A percentile compares a stretch with the other conserved stretches of the same genome.
These are phyloP conservation scores for Mimumesa dahlbomi DNA, from an alignment of 2,888 invertebrate genomes.

Conservation along the genomic window DNA sequence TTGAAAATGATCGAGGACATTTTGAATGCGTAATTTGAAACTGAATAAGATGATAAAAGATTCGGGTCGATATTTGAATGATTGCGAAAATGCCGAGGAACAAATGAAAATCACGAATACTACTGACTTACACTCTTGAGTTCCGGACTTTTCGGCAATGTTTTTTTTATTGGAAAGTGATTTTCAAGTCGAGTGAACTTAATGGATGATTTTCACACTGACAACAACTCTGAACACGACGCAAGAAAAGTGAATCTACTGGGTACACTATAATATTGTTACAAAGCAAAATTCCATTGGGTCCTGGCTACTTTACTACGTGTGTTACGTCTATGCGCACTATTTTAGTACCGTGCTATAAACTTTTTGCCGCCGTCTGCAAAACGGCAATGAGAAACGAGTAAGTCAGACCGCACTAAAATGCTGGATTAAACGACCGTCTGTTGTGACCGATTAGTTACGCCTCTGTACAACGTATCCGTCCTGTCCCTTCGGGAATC, in stretches of 20 bases:
- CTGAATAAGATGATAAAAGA: too few species aligned
- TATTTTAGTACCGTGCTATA: constrained; percentile 47
- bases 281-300: constrained; percentile 18
- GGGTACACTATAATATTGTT: constrained; percentile 18
- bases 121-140: too few species aligned
- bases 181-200: too few species aligned
- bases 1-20: too few species aligned
- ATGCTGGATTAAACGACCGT: constrained; percentile 56
- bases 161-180: too few species aligned
- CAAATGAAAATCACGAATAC: too few species aligned
- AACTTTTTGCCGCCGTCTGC: constrained; percentile 54
- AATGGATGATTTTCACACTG: too few species aligned
- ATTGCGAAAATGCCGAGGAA: too few species aligned
- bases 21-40: too few species aligned
- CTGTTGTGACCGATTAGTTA: constrained; percentile 51
- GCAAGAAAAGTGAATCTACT: constrained; percentile 23
- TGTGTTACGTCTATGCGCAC: constrained; percentile 18
- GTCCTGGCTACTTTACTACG: constrained; percentile 25
- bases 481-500: constrained; percentile 32
- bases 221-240: neutral
- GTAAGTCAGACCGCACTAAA: constrained; percentile 49
- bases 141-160: too few species aligned
- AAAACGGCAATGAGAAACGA: constrained; percentile 56
- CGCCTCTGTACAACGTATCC: constrained; percentile 36
- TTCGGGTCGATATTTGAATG: too few species aligned